These are phyloP conservation scores for Mesaphorura yosii DNA, from an alignment of 1,140 invertebrate genomes.

Conservation along the genomic window DNA sequence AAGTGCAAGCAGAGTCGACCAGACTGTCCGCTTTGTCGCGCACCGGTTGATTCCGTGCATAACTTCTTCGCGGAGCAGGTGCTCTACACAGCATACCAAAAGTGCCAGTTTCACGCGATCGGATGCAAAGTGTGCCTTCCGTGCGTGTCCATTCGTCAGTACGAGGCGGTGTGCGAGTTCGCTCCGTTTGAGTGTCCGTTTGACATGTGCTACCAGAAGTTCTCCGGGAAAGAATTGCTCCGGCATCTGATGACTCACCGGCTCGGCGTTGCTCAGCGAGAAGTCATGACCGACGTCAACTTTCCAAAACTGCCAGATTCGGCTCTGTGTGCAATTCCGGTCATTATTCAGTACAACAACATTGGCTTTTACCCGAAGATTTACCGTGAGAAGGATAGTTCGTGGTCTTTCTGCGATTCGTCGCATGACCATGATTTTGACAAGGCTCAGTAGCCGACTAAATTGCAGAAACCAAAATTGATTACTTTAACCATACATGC, in stretches of 20 bases:
- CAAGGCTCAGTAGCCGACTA: too few species aligned
- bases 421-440: too few species aligned
- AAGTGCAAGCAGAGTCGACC: constrained; percentile 5
- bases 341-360: not conserved
- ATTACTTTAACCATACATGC: too few species aligned
- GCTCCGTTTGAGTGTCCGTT: constrained; percentile 18
- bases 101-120: not conserved
- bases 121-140: constrained; percentile 13
- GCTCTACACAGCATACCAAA: constrained; percentile 11
- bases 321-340: constrained; percentile 5
- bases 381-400: not conserved
- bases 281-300: not conserved
- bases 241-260: constrained; percentile 9
- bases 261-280: not conserved
- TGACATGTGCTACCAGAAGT: constrained; percentile 2
- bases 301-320: not conserved
- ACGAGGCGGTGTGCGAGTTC: constrained; percentile 12
- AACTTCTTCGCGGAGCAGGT: constrained; percentile 19
- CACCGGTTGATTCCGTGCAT: not conserved
- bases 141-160: constrained; percentile 4
- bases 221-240: constrained; percentile 5
- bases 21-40: constrained; percentile 7
- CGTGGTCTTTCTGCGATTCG: constrained; percentile 9
- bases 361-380: constrained; percentile 11
- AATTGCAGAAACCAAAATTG: too few species aligned